Evolutionary conservation across 1,140 invertebrate species (phyloP).

Genomic region (Drosophila triauraria): DNA sequence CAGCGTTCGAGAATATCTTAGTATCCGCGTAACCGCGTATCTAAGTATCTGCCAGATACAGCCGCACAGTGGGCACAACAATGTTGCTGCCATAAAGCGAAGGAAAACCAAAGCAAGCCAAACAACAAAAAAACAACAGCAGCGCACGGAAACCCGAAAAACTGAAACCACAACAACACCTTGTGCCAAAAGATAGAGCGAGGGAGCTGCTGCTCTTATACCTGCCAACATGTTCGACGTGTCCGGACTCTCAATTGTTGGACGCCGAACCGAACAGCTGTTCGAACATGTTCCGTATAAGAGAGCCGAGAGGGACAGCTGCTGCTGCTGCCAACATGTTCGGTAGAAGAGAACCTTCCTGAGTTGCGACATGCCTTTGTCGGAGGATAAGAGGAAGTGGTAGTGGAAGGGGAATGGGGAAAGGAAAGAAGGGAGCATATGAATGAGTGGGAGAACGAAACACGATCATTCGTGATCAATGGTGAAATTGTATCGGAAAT

Average conservation of each 20-base stretch:
- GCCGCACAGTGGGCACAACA: constrained; percentile 41
- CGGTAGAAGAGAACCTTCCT: constrained; percentile 49
- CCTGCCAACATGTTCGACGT: constrained; percentile 55
- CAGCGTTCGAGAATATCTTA: constrained; percentile 18
- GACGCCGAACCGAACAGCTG: constrained; percentile 53
- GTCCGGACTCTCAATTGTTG: constrained; percentile 51
- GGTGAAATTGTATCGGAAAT: constrained; percentile 21
- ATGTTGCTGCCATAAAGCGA: constrained; percentile 27
- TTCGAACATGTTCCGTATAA: constrained; percentile 64
- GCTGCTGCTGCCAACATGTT: constrained; percentile 45
- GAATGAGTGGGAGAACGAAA: constrained; percentile 27
- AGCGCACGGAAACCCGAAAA: constrained; percentile 2
- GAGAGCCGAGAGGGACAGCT: constrained; percentile 15
- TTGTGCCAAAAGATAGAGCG: constrained; percentile 19
- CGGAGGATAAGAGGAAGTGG: constrained; percentile 9
- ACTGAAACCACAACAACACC: constrained; percentile 31
- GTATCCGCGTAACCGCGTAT: constrained; percentile 32
- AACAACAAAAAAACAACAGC: constrained; percentile 10
- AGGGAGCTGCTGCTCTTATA: constrained; percentile 29
- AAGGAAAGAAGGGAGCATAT: not conserved
- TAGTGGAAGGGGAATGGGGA: not conserved
- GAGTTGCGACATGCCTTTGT: not conserved
- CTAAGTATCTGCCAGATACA: constrained; percentile 46
- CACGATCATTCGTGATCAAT: constrained; percentile 43
- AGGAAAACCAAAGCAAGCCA: constrained; percentile 17